phyloP scores from a whole-genome alignment of 2,888 invertebrate species.

The Cataglyphis albicans region DNA sequence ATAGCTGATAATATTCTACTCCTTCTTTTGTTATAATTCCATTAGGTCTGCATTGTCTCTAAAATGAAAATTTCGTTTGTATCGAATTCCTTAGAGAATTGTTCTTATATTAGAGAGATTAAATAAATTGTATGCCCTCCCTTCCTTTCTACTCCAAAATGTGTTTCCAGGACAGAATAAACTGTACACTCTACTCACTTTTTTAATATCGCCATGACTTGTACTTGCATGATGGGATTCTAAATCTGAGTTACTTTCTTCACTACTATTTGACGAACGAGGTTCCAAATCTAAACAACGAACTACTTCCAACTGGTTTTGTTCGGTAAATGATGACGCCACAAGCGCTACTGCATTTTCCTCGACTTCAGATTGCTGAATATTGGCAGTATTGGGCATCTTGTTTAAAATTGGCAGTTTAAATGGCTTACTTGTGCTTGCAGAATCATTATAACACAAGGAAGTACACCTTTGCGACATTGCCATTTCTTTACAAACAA shows the following conservation, averaged over 20 bases:
- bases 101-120: not conserved
- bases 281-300: conserved; percentile 79
- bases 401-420: conserved; percentile 83
- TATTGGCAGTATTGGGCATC: conserved; percentile 73
- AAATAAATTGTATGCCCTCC: not conserved
- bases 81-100: conserved; percentile 1
- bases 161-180: not conserved
- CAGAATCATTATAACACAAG: conserved; percentile 52
- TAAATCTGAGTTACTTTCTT: conserved; percentile 83
- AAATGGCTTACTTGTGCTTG: conserved; percentile 73
- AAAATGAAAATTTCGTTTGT: conserved; percentile 59
- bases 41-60: conserved; percentile 78
- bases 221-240: conserved; percentile 81
- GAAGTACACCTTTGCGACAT: conserved; percentile 50
- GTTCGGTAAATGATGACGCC: conserved; percentile 74
- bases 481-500: conserved; percentile 55
- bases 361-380: conserved; percentile 78
- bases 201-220: conserved; percentile 69
- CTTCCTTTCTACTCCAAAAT: not conserved
- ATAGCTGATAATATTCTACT: conserved; percentile 84
- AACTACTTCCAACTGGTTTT: conserved; percentile 73
- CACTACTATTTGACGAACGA: conserved; percentile 81
- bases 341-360: conserved; percentile 80
- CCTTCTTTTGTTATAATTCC: conserved; percentile 79
- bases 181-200: conserved; percentile 6